These are phyloP conservation scores for Onthophagus taurus DNA, from an alignment of 1,140 invertebrate species.

Conservation along the genomic window DNA sequence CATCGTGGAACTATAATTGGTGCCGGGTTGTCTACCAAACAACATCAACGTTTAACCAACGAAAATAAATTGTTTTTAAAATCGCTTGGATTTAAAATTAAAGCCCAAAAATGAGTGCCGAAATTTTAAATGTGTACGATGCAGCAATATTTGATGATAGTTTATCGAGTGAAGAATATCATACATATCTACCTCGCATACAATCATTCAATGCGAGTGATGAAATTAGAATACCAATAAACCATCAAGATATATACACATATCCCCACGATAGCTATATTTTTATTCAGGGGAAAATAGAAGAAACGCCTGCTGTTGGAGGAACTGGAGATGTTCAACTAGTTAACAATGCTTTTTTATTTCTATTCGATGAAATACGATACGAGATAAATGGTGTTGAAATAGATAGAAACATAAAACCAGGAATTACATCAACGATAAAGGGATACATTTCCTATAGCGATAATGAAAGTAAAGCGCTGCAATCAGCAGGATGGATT, in stretches of 20 bases:
- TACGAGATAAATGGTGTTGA: constrained; percentile 10
- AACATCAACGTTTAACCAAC: not conserved
- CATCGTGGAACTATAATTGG: not conserved
- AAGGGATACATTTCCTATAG: constrained; percentile 11
- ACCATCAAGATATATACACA: constrained; percentile 20
- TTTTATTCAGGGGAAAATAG: constrained; percentile 24
- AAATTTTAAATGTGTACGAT: too few species aligned
- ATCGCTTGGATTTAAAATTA: not conserved
- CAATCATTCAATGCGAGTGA: constrained; percentile 15
- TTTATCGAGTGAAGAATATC: constrained; percentile 7
- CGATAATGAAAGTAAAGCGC: constrained; percentile 2
- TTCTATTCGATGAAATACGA: constrained; percentile 13
- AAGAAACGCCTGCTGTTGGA: not conserved
- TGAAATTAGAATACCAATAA: constrained; percentile 23
- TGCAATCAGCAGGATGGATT: constrained; percentile 21
- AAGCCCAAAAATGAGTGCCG: not conserved
- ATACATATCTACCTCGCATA: constrained; percentile 17
- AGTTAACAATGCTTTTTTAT: constrained; percentile 13
- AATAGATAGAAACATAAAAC: constrained; percentile 2
- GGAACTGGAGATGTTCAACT: not conserved
- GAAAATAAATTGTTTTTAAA: not conserved
- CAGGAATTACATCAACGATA: constrained; percentile 10
- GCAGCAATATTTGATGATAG: not conserved
- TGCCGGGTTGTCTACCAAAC: not conserved
- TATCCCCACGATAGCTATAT: constrained; percentile 19